Base-by-base conservation (phyloP, 2,113 vertebrate genomes). In the Kryptolebias marmoratus region DNA sequence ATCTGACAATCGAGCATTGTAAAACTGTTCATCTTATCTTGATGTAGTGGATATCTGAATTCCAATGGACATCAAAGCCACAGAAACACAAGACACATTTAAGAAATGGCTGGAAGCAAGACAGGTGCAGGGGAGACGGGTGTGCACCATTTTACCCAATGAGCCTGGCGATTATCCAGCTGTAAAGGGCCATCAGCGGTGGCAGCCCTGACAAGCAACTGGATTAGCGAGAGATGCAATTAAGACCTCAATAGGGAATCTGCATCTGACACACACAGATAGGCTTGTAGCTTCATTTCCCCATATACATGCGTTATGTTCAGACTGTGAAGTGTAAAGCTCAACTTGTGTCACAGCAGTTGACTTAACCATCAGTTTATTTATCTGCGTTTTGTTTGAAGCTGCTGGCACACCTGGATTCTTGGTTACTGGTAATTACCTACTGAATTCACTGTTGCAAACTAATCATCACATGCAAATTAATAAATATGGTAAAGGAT, bases 221-320 rank as follows among this genome's bases (percentile, higher is more conserved):
- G 87, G 87, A 91, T 91, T 91, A 89, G 68, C 27, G 60, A 80
- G 82, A 84, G 82, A 89, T 75, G 86, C 92, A 92, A 93, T 93
- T 93, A 93, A 85, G 83, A 81, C 68, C 89, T 89, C 80, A 57
- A 73, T 79, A 45, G 88, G 85, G 80, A 88, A 78, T 80, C 77
- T 50, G 67, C 48, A 16, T 80, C 83, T 87, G 84, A 84, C 85
- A 73, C 79, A 64, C 31, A 75, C 80, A 78, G 86, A 90, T 88
- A 83, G 74, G 79, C 88, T 84, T 82, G 78, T 75, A 67, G 69
- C 72, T 49, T 54, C 80, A 59, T 57, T 67, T 63, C 62, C 62
- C 44, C 72, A 72, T 66, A 56, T 16, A 66, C 63, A 55, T 54
- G 36, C 58, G 61, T 70, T 78, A 59, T 36, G 52, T 73, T 71